Evolutionary conservation across 2,113 vertebrate genomes (phyloP).

Genomic region (Cathartes aura): DNA sequence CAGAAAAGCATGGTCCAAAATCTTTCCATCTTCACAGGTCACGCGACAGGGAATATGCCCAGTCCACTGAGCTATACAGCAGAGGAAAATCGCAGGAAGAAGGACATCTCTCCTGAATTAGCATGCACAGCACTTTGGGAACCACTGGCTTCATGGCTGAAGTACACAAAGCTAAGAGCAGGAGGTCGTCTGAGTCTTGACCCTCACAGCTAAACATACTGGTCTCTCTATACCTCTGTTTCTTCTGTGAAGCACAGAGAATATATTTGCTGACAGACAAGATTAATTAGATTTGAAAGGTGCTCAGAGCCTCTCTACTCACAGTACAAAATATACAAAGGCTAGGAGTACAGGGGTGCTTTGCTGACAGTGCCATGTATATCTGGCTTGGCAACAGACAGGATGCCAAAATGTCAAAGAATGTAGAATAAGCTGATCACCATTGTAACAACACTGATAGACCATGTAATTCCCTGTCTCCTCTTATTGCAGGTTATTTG

Average conservation of each 20-base stretch:
- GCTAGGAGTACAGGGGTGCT: background rate
- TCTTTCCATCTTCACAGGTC: background rate
- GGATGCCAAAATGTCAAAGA: background rate
- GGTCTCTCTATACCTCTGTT: background rate
- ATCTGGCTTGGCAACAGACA: background rate
- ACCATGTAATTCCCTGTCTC: rapidly evolving
- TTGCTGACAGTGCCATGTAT: background rate
- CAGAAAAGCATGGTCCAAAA: background rate
- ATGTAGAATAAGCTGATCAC: rapidly evolving
- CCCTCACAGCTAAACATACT: background rate
- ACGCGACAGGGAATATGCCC: background rate
- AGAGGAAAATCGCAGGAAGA: background rate
- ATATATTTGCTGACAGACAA: background rate
- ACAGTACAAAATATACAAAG: background rate
- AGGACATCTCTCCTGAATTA: background rate
- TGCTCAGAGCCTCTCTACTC: background rate
- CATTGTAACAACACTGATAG: rapidly evolving
- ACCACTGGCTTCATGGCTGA: background rate
- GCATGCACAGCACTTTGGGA: background rate
- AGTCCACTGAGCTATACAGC: background rate
- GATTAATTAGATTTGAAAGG: background rate
- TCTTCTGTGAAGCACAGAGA: background rate
- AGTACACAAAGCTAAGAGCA: background rate
- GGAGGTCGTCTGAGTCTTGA: background rate
- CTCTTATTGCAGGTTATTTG: slow-evolving; percentile 66